Evolutionary conservation across 2,113 vertebrate species (phyloP).

Genomic region (Nesoenas mayeri): DNA sequence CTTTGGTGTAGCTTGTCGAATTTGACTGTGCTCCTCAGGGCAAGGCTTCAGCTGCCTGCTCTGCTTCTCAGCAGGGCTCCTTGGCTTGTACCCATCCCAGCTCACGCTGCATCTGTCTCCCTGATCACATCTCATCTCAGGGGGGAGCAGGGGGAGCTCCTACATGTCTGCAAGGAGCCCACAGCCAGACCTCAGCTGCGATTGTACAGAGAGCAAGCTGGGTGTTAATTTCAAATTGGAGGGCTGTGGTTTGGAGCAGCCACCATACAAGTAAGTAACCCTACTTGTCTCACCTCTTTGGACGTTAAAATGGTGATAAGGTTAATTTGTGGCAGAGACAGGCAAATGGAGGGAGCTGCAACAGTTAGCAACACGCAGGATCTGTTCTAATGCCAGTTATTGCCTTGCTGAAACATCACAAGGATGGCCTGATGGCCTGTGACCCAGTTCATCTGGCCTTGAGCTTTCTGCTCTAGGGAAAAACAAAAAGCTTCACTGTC

Average conservation of each 20-base stretch:
- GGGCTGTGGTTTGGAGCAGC: neutral
- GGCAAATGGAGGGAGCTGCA: neutral
- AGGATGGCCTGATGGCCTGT: neutral
- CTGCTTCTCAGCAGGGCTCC: neutral
- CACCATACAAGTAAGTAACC: neutral
- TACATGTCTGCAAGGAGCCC: neutral
- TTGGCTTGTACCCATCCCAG: neutral
- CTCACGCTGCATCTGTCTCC: neutral
- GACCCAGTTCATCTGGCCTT: neutral
- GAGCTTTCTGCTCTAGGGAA: neutral
- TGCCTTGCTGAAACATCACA: neutral
- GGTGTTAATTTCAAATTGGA: rapidly evolving
- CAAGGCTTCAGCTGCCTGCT: neutral
- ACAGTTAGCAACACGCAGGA: neutral
- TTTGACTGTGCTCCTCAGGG: neutral
- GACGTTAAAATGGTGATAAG: neutral
- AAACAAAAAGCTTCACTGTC: neutral
- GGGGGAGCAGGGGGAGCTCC: neutral
- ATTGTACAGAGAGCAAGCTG: neutral
- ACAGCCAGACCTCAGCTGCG: neutral
- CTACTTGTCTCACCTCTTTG: neutral
- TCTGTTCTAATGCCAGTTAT: neutral
- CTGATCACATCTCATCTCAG: neutral
- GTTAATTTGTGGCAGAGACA: neutral
- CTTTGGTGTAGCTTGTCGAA: neutral